phyloP scores from a whole-genome alignment of 2,797 vertebrate genomes.

The Notamacropus eugenii region DNA sequence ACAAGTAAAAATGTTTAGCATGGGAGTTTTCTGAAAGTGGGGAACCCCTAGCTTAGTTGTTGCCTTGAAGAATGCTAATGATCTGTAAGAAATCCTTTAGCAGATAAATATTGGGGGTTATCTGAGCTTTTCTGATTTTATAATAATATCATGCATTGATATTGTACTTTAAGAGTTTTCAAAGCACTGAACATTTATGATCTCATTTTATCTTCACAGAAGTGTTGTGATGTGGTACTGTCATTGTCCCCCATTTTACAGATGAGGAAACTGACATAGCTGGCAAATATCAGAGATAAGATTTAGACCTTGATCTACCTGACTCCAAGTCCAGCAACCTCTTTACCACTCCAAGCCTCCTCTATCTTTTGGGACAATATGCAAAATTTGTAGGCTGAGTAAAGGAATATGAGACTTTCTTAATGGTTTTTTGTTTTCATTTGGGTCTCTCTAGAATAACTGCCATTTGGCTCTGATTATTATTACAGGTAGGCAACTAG shows the following conservation, averaged over 20 bases:
- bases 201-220: not conserved
- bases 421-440: not conserved
- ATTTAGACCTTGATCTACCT: not conserved
- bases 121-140: not conserved
- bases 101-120: not conserved
- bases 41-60: not conserved
- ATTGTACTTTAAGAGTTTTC: not conserved
- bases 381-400: not conserved
- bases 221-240: not conserved
- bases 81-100: not conserved
- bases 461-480: not conserved
- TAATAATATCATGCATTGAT: not conserved
- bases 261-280: not conserved
- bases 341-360: not conserved
- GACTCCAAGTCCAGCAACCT: not conserved
- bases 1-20: not conserved
- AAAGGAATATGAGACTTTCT: not conserved
- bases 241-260: not conserved
- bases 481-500: not conserved
- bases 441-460: not conserved
- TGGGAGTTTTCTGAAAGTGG: not conserved
- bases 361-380: not conserved
- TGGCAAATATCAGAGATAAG: not conserved
- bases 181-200: not conserved
- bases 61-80: not conserved